Evolutionary conservation across 2,113 vertebrate species (phyloP), one percentile per base, ranked within the genome.

Genomic region (Aegotheles bennettii): DNA sequence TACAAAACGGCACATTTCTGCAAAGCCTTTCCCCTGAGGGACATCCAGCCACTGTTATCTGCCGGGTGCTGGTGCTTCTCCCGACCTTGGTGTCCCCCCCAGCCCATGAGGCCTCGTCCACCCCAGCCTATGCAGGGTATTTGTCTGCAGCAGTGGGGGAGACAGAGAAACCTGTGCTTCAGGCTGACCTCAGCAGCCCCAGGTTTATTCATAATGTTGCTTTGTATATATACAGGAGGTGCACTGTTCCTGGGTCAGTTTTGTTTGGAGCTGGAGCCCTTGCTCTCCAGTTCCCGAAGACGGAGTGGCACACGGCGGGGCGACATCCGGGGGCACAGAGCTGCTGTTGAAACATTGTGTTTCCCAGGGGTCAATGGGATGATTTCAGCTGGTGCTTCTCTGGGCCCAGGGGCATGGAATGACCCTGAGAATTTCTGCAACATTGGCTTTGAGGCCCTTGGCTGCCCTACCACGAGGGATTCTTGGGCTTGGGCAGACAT

Each of bases 241-340:
- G 1, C 29, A 6, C 26, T 11, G 1, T 48, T 50, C 15, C 33
- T 16, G 7, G 11, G 29, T 56, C 36, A 19, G n/a, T 26, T 75
- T 54, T 81, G 38, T 43, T n/a, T 50, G 77, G 60, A 75, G 70
- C 29, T 40, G n/a, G 26, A 69, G 51, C 6, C 0, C 43, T 42
- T 35, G 3, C 57, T 64, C 79, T 74, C 28, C 15, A 3, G 21
- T 40, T 68, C 15, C 42, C 3, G 1, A 20, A 36, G 47, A 33
- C 0, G 5, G 53, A 51, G 26, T 2, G 4, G 35, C 36, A 9
- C 0, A 3, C n/a, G 8, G 42, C 2, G 1, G 13, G 28, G 10
- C 50, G 4, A 6, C 2, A 0, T 33, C 3, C 0, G 2, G 7
- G 5, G 9, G 24, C n/a, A n/a, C 31, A 50, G 70, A 51, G 43